Evolutionary conservation across 2,888 invertebrate species (phyloP).

Genomic region (Meteorus cinctellus): DNA sequence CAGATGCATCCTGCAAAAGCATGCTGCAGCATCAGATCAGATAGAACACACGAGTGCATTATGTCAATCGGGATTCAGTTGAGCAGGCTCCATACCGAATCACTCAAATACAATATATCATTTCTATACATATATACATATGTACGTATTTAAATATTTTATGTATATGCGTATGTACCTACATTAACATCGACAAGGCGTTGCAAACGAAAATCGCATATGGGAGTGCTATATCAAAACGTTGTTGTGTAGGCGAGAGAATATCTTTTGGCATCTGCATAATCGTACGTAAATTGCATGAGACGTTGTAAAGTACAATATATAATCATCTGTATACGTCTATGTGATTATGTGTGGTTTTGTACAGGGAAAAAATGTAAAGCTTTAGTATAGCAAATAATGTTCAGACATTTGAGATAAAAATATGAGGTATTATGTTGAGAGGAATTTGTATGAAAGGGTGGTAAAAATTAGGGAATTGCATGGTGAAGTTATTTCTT

Average conservation of each 20-base stretch:
- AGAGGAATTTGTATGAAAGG: too few species aligned
- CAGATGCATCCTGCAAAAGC: neutral
- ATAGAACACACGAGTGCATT: constrained; percentile 2
- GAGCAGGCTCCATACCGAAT: neutral
- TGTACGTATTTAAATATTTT: neutral
- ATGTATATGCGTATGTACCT: neutral
- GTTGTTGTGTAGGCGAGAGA: constrained; percentile 19
- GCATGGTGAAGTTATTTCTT: too few species aligned
- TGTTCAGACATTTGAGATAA: too few species aligned
- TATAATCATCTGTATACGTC: constrained; percentile 28
- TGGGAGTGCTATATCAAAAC: constrained; percentile 15
- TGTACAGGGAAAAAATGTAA: neutral
- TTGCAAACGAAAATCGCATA: constrained; percentile 19
- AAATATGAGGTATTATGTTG: too few species aligned
- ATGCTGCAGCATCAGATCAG: constrained; percentile 2
- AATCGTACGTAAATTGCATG: constrained; percentile 69
- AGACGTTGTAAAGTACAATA: constrained; percentile 66
- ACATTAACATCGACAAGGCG: neutral
- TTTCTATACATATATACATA: constrained; percentile 4
- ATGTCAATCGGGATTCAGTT: constrained; percentile 17
- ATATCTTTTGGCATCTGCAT: constrained; percentile 60
- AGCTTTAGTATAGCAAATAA: neutral
- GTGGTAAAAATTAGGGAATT: too few species aligned
- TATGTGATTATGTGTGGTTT: neutral
- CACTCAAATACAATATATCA: neutral